These are phyloP conservation scores for Rhinogobio ventralis DNA, from an alignment of 2,797 vertebrate genomes.

Conservation along the genomic window DNA sequence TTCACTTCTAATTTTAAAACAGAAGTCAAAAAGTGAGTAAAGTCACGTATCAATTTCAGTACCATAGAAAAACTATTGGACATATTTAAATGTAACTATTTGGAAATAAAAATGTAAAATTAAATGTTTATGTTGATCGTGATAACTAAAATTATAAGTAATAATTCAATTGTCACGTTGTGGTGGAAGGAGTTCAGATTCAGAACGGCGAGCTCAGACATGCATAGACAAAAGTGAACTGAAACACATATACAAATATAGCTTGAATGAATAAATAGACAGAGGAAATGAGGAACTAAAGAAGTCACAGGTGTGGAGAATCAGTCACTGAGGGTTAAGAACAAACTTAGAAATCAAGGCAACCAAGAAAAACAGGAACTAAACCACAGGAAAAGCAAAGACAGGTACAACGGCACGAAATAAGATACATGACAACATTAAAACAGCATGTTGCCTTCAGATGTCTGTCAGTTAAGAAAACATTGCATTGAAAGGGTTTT, in stretches of 20 bases:
- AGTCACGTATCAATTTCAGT: background rate
- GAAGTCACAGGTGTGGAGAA: background rate
- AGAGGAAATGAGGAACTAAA: background rate
- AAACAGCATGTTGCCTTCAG: background rate
- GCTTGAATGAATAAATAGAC: background rate
- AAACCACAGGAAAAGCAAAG: no score
- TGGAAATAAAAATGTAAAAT: background rate
- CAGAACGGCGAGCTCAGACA: background rate
- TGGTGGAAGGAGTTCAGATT: background rate
- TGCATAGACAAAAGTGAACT: background rate
- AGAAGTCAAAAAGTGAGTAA: background rate
- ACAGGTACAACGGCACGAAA: background rate
- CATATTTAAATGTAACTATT: background rate
- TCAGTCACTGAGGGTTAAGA: background rate
- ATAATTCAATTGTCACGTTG: background rate
- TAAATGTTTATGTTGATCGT: background rate
- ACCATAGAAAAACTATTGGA: background rate
- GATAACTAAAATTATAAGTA: background rate
- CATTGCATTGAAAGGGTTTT: background rate
- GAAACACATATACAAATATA: background rate
- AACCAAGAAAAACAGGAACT: background rate
- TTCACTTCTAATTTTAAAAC: background rate
- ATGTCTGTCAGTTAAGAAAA: background rate
- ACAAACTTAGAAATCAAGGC: background rate
- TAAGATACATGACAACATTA: background rate